Evolutionary conservation across 92 coral and sea anemone species (phyloP).

Genomic region (Plumapathes pennacea): DNA sequence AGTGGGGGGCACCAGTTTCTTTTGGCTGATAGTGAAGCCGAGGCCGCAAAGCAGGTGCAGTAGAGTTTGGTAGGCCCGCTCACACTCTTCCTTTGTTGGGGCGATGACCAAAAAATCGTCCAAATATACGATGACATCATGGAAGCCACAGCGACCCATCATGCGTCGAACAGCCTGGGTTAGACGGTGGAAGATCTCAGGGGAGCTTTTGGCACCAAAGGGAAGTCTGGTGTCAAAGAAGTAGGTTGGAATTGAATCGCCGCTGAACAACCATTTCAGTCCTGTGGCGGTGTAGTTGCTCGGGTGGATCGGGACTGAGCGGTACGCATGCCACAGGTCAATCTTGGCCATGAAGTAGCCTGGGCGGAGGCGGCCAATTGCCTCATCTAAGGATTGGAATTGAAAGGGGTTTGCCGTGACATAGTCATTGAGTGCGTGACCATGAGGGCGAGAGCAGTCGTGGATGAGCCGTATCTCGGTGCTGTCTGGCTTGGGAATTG

Average conservation of each 20-base stretch:
- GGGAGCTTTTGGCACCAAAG: conserved; percentile 33
- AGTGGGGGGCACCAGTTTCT: conserved; percentile 19
- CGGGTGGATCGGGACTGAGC: conserved; percentile 47
- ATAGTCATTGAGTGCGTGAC: conserved; percentile 11
- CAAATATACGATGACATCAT: conserved; percentile 20
- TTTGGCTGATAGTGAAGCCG: conserved; percentile 36
- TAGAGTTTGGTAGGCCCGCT: conserved; percentile 7
- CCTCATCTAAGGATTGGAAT: conserved; percentile 23
- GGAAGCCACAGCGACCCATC: conserved; percentile 23
- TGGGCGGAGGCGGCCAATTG: conserved; percentile 2
- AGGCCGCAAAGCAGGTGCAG: conserved; percentile 10
- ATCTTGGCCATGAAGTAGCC: conserved; percentile 42
- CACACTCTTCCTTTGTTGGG: conserved; percentile 9
- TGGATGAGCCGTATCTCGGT: conserved; percentile 23
- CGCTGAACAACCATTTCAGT: conserved; percentile 25
- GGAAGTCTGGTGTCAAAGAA: conserved; percentile 25
- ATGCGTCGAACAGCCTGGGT: conserved; percentile 25
- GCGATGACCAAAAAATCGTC: conserved; percentile 45
- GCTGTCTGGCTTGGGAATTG: conserved; percentile 21
- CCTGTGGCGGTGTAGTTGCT: conserved; percentile 42
- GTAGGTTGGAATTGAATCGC: conserved; percentile 15
- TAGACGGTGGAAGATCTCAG: conserved; percentile 35
- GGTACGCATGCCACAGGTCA: conserved; percentile 44
- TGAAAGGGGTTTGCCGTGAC: conserved; percentile 14
- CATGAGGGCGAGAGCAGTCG: conserved; percentile 13